Evolutionary conservation across 2,888 invertebrate genomes (phyloP), one percentile per base, ranked within the genome.

Genomic region (Eilema sororculum): DNA sequence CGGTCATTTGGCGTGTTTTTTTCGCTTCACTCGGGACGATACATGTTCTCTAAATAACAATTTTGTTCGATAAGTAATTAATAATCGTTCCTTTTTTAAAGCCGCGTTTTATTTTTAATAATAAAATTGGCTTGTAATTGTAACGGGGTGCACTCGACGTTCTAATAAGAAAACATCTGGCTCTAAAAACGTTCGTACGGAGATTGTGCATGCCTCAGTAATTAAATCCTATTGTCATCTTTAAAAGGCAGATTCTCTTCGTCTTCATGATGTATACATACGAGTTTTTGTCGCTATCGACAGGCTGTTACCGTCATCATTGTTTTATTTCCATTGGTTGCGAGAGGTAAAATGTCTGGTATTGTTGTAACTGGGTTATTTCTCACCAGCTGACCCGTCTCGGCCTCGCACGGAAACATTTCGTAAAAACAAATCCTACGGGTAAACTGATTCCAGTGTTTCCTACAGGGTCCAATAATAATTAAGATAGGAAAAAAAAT

Each of bases 1-100:
- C 92, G 93, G 94, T 92, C 93, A 91, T 93, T 91, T 90, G 89
- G 89, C 89, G 87, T 87, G 86, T 89, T 90, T 92, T 82, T 91
- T 92, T 91, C 89, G 88, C 87, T 84, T 80, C 78, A 76, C 84
- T 80, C 78, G 78, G 72, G 78, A 79, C 81, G 84, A 81, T 81
- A 80, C 78, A 84, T 85, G 85, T 83, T 82, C 85, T 86, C 87
- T 81, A 86, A 85, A 88, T 88, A 87, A 87, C 86, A 87, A 87
- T 88, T 89, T 87, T 83, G 86, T 85, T 82, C 80, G 85, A 83
- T 85, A 85, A 85, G 84, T 88, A 89, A 87, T 90, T 85, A 86
- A 82, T 82, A 82, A 79, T 82, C 75, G 81, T 75, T 75, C 63
- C 66, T 79, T 83, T 81, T 86, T 80, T 75, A 67, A 72, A 76